Evolutionary conservation across 2,888 invertebrate species (phyloP).

Genomic region (Pecten maximus): DNA sequence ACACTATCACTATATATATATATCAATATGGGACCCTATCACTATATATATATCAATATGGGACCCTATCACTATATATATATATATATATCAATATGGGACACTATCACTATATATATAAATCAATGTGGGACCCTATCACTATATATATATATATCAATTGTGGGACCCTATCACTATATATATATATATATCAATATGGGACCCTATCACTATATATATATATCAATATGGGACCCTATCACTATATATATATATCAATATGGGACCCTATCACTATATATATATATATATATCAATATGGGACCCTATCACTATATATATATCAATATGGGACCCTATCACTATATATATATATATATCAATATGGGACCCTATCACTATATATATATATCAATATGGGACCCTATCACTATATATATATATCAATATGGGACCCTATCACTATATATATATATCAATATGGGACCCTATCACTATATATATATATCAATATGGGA

Average conservation of each 20-base stretch:
- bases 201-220: background rate
- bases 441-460: background rate
- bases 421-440: too few species aligned
- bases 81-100: too few species aligned
- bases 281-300: too few species aligned
- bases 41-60: too few species aligned
- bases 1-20: background rate
- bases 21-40: conserved; percentile 23
- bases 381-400: too few species aligned
- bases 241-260: background rate
- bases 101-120: background rate
- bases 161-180: background rate
- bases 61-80: background rate
- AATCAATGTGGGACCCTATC: conserved; percentile 22
- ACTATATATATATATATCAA: too few species aligned
- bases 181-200: too few species aligned
- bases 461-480: background rate
- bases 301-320: background rate
- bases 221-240: too few species aligned
- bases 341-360: too few species aligned
- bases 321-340: too few species aligned
- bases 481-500: too few species aligned
- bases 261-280: background rate
- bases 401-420: background rate
- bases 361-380: too few species aligned